Base-by-base conservation (phyloP, 92 coral and sea anemone species). In the Chrysogorgia sp. region DNA sequence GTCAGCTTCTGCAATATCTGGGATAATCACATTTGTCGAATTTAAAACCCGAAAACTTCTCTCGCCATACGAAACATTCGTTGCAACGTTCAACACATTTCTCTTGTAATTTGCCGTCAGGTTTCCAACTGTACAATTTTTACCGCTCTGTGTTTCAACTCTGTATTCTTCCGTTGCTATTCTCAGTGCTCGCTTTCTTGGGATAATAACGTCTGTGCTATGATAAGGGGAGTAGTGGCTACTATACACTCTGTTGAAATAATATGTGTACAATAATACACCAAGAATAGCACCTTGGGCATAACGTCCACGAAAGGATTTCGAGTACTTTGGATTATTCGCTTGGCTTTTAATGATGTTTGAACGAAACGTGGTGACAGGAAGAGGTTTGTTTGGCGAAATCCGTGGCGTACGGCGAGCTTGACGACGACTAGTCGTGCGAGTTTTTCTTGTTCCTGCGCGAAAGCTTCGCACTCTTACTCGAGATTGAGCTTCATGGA, bases 101-200 rank as follows among this genome's bases (percentile, higher is more conserved):
- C 14, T 56, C 31, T 23, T 40, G 58, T 53, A 6, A 20, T 53
- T 48, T 25, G 21, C 24, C 31, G 17, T 34, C 65, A 53, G 17
- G 3, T 29, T 50, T 22, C 65, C 65, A 9, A n/a, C 26, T 3
- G 23, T 1, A 25, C 79, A 72, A 72, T 40, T 58, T 15, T 19
- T 3, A 7, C 79, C 79, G 55, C 55, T 8, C 7, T n/a, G 33
- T 1, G 12, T 34, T 37, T 33, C 20, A 12, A 72, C 65, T 29
- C 40, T 2, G 79, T 72, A 72, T 15, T 34, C 59, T 52, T 72
- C 79, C 12, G 32, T 32, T 19, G 9, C 2, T 15, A 72, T 56
- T 34, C 29, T 30, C n/a, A 72, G 41, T 23, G 64, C 79, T 24
- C 79, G 63, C 13, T 56, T 34, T 55, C 31, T 72, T 4, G 79